Conservation (phyloP, 2,888 invertebrate genomes). For the Plusia festucae region DNA sequence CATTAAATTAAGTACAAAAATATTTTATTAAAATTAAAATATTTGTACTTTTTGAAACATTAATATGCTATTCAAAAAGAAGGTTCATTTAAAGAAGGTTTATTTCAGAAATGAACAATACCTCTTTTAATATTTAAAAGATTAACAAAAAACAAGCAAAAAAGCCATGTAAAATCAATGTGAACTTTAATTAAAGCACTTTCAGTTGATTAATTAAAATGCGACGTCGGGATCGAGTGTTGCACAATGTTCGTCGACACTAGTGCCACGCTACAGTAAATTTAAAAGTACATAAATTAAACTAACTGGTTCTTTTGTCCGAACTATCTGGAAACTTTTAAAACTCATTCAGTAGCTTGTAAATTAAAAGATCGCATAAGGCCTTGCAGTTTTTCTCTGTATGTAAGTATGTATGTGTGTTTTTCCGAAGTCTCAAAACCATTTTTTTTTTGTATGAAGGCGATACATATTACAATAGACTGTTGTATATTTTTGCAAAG, state of each 20-base stretch:
- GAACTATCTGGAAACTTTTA: neutral
- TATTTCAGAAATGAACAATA: too few relatives aligned
- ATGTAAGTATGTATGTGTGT: neutral
- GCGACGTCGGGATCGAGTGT: conserved; percentile 22
- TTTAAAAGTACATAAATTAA: conserved; percentile 4
- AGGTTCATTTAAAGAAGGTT: too few relatives aligned
- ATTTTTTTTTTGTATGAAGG: neutral
- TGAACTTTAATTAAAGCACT: conserved; percentile 29
- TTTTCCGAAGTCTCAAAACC: neutral
- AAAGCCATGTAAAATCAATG: conserved; percentile 22
- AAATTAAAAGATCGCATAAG: conserved; percentile 14
- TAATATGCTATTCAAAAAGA: too few relatives aligned
- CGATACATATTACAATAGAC: too few relatives aligned
- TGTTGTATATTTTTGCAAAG: too few relatives aligned
- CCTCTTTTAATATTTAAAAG: too few relatives aligned
- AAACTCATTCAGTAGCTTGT: neutral
- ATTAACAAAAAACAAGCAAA: neutral
- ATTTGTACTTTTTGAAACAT: too few relatives aligned
- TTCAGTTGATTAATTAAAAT: conserved; percentile 42
- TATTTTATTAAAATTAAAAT: too few relatives aligned
- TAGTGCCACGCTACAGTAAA: neutral
- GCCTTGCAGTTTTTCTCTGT: neutral
- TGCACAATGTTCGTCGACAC: conserved; percentile 7
- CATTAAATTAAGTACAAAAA: too few relatives aligned
- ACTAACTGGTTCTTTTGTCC: neutral